Evolutionary conservation across 2,888 invertebrate genomes (phyloP).

Genomic region (Leistus spinibarbis): DNA sequence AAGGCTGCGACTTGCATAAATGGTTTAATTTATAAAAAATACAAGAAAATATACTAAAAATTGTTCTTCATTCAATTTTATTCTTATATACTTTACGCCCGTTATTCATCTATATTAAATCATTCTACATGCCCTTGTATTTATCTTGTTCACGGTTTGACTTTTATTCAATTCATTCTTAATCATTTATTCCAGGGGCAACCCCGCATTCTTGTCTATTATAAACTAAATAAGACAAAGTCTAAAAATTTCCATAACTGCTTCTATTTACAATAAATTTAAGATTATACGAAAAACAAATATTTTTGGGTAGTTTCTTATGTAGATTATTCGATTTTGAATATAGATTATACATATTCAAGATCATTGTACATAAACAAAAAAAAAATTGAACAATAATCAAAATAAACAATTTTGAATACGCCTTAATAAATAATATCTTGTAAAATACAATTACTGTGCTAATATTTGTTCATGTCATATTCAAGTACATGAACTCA

Average conservation of each 20-base stretch:
- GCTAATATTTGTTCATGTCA: not conserved
- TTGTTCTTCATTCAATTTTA: no score
- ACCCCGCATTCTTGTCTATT: not conserved
- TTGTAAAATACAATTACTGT: not conserved
- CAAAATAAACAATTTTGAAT: not conserved
- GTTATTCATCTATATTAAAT: no score
- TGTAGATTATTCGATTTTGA: not conserved
- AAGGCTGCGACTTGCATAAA: not conserved
- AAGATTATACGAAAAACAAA: not conserved
- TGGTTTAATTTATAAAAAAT: no score
- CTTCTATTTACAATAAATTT: not conserved
- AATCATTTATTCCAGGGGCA: no score
- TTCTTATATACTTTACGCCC: no score
- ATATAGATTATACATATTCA: not conserved
- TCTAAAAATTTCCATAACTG: not conserved
- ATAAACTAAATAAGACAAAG: not conserved
- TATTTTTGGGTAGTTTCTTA: not conserved
- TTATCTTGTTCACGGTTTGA: no score
- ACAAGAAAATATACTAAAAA: no score
- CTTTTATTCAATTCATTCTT: no score
- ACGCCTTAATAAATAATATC: not conserved
- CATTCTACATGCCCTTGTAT: no score
- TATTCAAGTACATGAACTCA: not conserved
- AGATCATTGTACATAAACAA: not conserved
- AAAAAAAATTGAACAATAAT: not conserved